These are phyloP conservation scores for Carlito syrichta DNA, from an alignment of 2,113 vertebrate species.

Conservation along the genomic window DNA sequence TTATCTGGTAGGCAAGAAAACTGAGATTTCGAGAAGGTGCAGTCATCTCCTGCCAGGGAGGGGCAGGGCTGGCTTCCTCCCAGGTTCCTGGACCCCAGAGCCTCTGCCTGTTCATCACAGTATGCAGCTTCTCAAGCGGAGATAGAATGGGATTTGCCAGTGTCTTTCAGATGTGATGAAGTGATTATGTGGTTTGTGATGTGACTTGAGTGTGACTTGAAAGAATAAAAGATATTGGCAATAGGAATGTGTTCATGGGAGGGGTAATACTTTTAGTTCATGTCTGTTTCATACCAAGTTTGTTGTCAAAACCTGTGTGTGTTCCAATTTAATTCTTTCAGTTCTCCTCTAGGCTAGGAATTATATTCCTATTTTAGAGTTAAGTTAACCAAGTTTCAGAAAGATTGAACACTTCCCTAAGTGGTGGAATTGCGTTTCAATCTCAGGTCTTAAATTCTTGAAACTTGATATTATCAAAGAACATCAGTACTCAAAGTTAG, in stretches of 20 bases:
- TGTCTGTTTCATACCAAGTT: not conserved
- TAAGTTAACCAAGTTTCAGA: conserved; percentile 1
- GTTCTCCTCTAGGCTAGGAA: not conserved
- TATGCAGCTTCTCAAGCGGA: not conserved
- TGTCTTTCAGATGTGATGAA: conserved; percentile 2
- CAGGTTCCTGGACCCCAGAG: not conserved
- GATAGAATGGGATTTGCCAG: not conserved
- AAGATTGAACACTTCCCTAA: not conserved
- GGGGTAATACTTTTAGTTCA: not conserved
- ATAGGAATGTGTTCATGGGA: not conserved
- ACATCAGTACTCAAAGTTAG: not conserved
- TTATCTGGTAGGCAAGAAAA: not conserved
- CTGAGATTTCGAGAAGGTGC: not conserved
- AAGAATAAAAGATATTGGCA: not conserved
- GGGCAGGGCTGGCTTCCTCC: not conserved
- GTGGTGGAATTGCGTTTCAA: not conserved
- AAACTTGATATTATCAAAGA: not conserved
- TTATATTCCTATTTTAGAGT: conserved; percentile 18
- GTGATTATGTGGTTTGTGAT: not conserved
- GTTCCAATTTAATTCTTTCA: not conserved
- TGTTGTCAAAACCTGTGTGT: not conserved
- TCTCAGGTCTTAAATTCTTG: not conserved
- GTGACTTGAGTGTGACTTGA: not conserved
- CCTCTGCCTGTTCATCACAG: not conserved
- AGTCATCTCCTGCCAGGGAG: not conserved